Evolutionary conservation across 2,113 vertebrate species (phyloP), one percentile per base, ranked within the genome.

Genomic region (Uropsilus gracilis): DNA sequence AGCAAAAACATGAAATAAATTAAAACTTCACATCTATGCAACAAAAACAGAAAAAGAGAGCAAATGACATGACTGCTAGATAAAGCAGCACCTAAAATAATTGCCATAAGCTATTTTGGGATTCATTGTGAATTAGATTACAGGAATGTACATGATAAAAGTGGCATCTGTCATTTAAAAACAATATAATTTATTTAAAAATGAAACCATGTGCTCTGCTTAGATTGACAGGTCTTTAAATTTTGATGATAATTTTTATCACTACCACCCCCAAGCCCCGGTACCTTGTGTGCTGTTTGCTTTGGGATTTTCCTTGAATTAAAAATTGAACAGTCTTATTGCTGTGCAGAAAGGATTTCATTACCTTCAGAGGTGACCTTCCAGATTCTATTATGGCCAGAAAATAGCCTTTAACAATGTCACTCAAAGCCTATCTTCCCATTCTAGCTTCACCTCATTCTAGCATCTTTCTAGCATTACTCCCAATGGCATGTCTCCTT

Each of bases 281-380:
- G 71, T 91, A 96, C 95, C 91, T 96, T 93, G 87, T 97, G 92
- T 94, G 86, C 89, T 53, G 0, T 96, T 96, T 95, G 95, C 97
- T 96, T 96, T 96, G 96, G 95, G 94, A 96, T 97, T 95, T 97
- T 96, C 84, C 87, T 95, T 97, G 90, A 96, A 94, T 97, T 97
- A 97, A 97, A 97, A 96, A 97, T 97, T 96, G 96, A 97, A 90
- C 76, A 93, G 91, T 97, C 95, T 96, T 97, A 97, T 93, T 96
- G 95, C 24, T 50, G 80, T 90, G 37, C 89, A 94, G 92, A 94
- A 85, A 93, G 24, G 66, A 96, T 97, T 97, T 97, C 95, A 97
- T 97, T 97, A 97, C 95, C 96, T 97, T 90, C 80, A 90, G 95
- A 96, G 94, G 96, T 97, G 97, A 97, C 97, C 97, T 97, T 96